phyloP scores from a whole-genome alignment of 1,140 invertebrate species.

The Galleria mellonella region DNA sequence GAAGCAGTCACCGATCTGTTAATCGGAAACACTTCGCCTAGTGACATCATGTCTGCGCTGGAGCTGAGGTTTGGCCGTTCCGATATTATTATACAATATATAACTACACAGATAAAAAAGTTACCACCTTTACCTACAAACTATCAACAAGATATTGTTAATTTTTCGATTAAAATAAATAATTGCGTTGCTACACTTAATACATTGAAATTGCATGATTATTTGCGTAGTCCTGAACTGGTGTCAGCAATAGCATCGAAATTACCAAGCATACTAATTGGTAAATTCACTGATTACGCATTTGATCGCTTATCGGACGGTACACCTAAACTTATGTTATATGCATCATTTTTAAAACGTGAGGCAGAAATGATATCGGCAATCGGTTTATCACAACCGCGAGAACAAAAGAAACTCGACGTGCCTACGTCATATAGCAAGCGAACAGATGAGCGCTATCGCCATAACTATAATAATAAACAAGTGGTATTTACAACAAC shows the following conservation, averaged over 20 bases:
- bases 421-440: background rate
- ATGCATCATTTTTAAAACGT: constrained; percentile 1
- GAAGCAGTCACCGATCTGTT: constrained; percentile 21
- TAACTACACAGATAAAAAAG: constrained; percentile 1
- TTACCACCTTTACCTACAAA: background rate
- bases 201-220: background rate
- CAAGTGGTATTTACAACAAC: too few species aligned
- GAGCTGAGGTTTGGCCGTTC: constrained; percentile 17
- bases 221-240: too few species aligned
- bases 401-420: background rate
- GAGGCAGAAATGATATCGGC: constrained; percentile 1
- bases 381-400: background rate
- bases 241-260: too few species aligned
- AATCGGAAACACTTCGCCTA: constrained; percentile 15
- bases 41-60: constrained; percentile 14
- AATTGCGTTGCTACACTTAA: constrained; percentile 1
- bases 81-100: constrained; percentile 9
- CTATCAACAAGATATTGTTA: constrained; percentile 2
- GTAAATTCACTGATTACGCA: constrained; percentile 3
- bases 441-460: background rate
- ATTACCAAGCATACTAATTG: constrained; percentile 1
- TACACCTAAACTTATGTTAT: background rate
- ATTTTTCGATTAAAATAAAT: constrained; percentile 3
- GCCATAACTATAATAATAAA: background rate
- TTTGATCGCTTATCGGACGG: background rate